phyloP scores from a whole-genome alignment of 2,113 vertebrate genomes.

The Ceuthmochares aereus region DNA sequence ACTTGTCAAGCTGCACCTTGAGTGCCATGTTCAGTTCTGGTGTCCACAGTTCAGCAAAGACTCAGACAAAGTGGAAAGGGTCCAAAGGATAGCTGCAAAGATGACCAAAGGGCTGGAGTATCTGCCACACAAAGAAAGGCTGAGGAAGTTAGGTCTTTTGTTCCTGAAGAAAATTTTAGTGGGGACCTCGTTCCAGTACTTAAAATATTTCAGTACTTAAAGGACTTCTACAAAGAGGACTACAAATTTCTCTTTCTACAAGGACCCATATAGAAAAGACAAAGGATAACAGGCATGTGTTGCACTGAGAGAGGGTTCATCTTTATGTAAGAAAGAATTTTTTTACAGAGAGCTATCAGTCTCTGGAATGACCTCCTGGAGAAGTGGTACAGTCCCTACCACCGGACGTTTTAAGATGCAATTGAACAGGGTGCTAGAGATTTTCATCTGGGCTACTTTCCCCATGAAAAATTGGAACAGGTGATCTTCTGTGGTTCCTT shows the following conservation, averaged over 20 bases:
- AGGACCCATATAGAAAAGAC: not conserved
- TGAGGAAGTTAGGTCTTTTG: too few relatives aligned
- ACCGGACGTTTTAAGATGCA: not conserved
- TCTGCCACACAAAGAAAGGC: too few relatives aligned
- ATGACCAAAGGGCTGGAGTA: too few relatives aligned
- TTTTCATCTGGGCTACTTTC: not conserved
- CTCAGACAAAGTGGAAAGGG: not conserved
- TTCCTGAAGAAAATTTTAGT: too few relatives aligned
- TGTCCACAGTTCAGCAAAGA: not conserved
- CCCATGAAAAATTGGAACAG: not conserved
- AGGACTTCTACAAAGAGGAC: too few relatives aligned
- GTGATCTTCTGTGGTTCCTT: not conserved
- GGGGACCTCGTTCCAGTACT: too few relatives aligned
- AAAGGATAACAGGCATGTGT: not conserved
- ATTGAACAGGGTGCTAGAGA: not conserved
- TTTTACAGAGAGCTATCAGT: not conserved
- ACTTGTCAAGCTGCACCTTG: accelerated
- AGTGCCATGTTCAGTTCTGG: not conserved
- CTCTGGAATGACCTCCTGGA: not conserved
- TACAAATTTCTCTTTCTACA: too few relatives aligned
- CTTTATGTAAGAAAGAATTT: not conserved
- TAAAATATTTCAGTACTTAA: too few relatives aligned
- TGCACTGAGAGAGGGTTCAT: not conserved
- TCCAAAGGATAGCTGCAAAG: too few relatives aligned
- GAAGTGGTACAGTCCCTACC: not conserved